Conservation (phyloP, 1,140 invertebrate species). For the Heliothis subflexa region DNA sequence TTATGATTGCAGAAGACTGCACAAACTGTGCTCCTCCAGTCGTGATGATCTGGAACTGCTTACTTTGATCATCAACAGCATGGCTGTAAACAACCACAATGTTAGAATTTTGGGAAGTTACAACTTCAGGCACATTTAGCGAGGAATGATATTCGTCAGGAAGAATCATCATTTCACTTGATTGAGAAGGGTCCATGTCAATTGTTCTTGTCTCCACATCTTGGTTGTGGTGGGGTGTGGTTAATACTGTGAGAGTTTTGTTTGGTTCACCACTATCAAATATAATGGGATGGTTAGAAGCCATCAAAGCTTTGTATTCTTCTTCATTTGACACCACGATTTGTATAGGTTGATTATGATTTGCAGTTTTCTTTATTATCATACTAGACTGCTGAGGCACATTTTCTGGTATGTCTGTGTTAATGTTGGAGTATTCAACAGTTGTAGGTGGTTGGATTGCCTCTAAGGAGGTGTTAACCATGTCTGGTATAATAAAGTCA, state of each 20-base stretch:
- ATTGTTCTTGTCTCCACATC: constrained; percentile 62
- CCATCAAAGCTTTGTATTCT: constrained; percentile 81
- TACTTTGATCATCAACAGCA: constrained; percentile 85
- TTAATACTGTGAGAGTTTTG: constrained; percentile 75
- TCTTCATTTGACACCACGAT: constrained; percentile 84
- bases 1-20: constrained; percentile 80
- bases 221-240: constrained; percentile 59
- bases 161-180: constrained; percentile 83
- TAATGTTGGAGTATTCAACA: constrained; percentile 62
- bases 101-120: constrained; percentile 85
- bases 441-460: constrained; percentile 59
- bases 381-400: constrained; percentile 58
- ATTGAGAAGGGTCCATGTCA: constrained; percentile 68
- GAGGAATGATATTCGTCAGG: constrained; percentile 73
- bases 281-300: constrained; percentile 79
- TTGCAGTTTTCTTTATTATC: constrained; percentile 67
- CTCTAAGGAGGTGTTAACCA: constrained; percentile 57
- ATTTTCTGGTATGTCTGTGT: constrained; percentile 52
- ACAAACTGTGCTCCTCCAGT: constrained; percentile 76
- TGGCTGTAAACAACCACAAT: constrained; percentile 89
- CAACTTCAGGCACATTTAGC: constrained; percentile 77
- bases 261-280: constrained; percentile 72
- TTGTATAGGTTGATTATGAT: constrained; percentile 79
- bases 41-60: constrained; percentile 82
- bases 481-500: constrained; percentile 66